Conservation (phyloP, 2,113 vertebrate genomes). For the Tetrax tetrax region DNA sequence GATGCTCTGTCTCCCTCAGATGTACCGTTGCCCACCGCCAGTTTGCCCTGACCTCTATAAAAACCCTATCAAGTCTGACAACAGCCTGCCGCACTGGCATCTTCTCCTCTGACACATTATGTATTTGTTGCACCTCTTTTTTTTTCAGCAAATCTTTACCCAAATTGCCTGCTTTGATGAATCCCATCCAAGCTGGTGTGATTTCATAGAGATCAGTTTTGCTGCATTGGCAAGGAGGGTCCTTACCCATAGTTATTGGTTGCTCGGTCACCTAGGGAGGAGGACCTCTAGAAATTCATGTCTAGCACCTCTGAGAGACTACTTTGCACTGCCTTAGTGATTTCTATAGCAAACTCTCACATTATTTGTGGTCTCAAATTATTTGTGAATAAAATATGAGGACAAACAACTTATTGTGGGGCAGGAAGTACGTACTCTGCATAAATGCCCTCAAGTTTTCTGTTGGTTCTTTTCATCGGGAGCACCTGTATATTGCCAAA, state of each 20-base stretch:
- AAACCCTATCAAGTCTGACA: neutral
- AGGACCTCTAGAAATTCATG: neutral
- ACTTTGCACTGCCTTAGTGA: neutral
- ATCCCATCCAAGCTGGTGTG: neutral
- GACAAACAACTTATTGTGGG: slow-evolving; percentile 31
- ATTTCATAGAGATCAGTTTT: neutral
- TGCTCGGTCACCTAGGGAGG: neutral
- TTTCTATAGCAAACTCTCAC: neutral
- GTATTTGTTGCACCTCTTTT: neutral
- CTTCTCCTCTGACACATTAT: neutral
- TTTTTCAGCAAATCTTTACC: neutral
- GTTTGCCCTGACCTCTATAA: neutral
- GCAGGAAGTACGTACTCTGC: neutral
- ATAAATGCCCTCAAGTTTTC: slow-evolving; percentile 48
- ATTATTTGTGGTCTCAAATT: neutral
- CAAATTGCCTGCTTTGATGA: neutral
- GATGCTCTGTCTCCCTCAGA: neutral
- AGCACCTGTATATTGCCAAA: slow-evolving; percentile 35
- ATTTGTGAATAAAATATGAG: neutral
- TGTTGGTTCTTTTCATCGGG: neutral
- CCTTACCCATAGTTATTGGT: neutral
- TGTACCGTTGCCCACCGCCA: neutral
- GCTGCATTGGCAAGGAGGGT: neutral
- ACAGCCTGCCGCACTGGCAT: neutral
- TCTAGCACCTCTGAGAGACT: neutral